These are phyloP conservation scores for Carpatolechia fugitivella DNA, from an alignment of 2,888 invertebrate genomes.

Conservation along the genomic window DNA sequence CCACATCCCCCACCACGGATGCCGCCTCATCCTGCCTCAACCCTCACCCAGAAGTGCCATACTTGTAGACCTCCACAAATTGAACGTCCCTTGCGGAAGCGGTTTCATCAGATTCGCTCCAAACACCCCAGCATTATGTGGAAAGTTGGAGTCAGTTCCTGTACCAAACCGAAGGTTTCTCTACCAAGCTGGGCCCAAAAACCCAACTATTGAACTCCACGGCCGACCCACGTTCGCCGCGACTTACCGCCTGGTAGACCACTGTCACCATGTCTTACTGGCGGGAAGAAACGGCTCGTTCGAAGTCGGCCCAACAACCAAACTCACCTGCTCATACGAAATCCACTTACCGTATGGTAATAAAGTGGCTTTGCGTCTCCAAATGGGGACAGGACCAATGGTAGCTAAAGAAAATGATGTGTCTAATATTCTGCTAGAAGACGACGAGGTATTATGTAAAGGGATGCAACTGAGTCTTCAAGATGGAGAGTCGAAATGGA, in stretches of 20 bases:
- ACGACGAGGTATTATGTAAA: conserved; percentile 63
- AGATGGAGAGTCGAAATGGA: conserved; percentile 80
- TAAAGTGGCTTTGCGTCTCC: conserved; percentile 80
- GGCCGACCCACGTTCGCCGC: conserved; percentile 84
- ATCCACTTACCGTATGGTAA: conserved; percentile 86
- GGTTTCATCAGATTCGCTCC: conserved; percentile 81
- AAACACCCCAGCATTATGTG: conserved; percentile 78
- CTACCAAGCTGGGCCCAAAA: conserved; percentile 75
- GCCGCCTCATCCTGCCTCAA: conserved; percentile 76
- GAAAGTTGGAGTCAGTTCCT: conserved; percentile 84
- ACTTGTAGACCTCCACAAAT: conserved; percentile 81
- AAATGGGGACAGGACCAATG: conserved; percentile 75
- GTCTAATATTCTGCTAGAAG: conserved; percentile 60
- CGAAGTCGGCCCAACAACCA: conserved; percentile 80
- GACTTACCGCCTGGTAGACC: conserved; percentile 83
- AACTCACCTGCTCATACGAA: conserved; percentile 82
- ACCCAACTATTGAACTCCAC: conserved; percentile 77
- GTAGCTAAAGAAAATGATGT: conserved; percentile 49
- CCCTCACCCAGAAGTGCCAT: conserved; percentile 73
- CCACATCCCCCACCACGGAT: conserved; percentile 75
- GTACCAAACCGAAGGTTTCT: conserved; percentile 76
- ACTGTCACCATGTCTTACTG: conserved; percentile 85
- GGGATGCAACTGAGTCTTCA: conserved; percentile 79
- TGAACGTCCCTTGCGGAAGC: conserved; percentile 84
- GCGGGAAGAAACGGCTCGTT: conserved; percentile 82